Conservation (phyloP, 1,140 invertebrate genomes). For the Zelostemma sp. region DNA sequence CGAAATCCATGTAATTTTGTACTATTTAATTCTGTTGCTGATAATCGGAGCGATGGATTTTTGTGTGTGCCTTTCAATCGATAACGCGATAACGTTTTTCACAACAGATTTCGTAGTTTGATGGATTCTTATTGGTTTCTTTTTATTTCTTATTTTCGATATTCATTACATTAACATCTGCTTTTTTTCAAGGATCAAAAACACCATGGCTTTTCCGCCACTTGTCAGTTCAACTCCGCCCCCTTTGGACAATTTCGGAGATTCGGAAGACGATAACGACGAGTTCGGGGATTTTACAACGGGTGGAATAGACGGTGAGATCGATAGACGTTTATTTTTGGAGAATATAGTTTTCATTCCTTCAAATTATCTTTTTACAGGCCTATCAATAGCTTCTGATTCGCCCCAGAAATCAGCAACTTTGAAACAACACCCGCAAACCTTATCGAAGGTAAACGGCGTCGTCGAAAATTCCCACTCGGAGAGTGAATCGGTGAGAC, state of each 20-base stretch:
- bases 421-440: slow-evolving; percentile 54
- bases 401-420: slow-evolving; percentile 62
- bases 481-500: slow-evolving; percentile 19
- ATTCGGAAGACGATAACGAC: slow-evolving; percentile 76
- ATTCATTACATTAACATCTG: too few relatives aligned
- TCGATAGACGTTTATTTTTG: too few relatives aligned
- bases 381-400: slow-evolving; percentile 67
- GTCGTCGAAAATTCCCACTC: slow-evolving; percentile 28
- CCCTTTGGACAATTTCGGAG: slow-evolving; percentile 72
- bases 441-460: slow-evolving; percentile 60
- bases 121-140: too few relatives aligned
- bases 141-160: too few relatives aligned
- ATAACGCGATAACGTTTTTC: too few relatives aligned
- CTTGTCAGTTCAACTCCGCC: slow-evolving; percentile 76
- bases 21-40: too few relatives aligned
- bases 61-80: too few relatives aligned
- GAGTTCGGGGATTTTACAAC: slow-evolving; percentile 74
- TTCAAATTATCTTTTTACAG: slow-evolving; percentile 49
- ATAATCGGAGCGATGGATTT: too few relatives aligned
- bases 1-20: too few relatives aligned
- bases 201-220: slow-evolving; percentile 71
- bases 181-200: slow-evolving; percentile 1
- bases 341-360: too few relatives aligned
- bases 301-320: slow-evolving; percentile 67
- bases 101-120: too few relatives aligned